phyloP scores from a whole-genome alignment of 1,140 invertebrate genomes.

The Trachymyrmex septentrionalis region DNA sequence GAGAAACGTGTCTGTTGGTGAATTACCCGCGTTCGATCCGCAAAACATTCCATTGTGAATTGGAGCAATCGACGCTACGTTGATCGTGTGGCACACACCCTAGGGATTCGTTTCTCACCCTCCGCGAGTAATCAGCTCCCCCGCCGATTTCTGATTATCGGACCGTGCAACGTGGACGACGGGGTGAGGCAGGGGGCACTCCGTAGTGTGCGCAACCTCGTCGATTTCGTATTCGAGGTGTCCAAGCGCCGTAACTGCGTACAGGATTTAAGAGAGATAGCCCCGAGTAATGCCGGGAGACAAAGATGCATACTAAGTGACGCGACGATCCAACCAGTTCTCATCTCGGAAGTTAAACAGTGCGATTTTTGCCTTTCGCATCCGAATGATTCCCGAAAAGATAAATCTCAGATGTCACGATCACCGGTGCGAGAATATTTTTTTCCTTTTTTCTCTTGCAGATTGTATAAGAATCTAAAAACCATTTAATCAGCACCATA shows the following conservation, averaged over 20 bases:
- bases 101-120: constrained; percentile 11
- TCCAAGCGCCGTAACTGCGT: constrained; percentile 35
- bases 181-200: background rate
- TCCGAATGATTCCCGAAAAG: background rate
- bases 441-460: too few species aligned
- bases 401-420: too few species aligned
- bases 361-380: constrained; percentile 1
- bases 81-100: background rate
- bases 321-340: constrained; percentile 9
- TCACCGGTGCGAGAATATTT: too few species aligned
- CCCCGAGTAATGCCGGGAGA: constrained; percentile 28
- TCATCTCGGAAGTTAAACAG: background rate
- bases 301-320: constrained; percentile 59
- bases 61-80: background rate
- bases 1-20: background rate
- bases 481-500: too few species aligned
- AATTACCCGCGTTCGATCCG: constrained; percentile 2
- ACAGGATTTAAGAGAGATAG: constrained; percentile 59
- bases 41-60: constrained; percentile 17
- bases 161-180: background rate
- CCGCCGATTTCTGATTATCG: constrained; percentile 42
- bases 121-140: background rate
- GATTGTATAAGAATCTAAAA: too few species aligned
- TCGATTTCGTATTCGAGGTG: constrained; percentile 49
- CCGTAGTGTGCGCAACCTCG: background rate